A percentile compares a stretch with the other conserved stretches of the same genome.
Conservation (phyloP, 2,113 vertebrate species). For the Tachycineta bicolor region DNA sequence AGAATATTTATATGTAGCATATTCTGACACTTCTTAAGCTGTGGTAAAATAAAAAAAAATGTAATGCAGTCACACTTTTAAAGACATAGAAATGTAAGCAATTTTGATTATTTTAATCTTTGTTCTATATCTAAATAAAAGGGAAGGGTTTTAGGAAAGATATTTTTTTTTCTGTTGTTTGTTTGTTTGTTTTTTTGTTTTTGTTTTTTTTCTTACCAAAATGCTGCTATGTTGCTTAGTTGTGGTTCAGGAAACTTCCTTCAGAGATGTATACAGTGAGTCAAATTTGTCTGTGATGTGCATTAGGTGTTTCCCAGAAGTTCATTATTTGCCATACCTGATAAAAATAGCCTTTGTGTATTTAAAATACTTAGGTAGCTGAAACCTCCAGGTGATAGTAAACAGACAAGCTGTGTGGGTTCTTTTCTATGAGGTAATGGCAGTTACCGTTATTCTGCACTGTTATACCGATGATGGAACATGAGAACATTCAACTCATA, state of each 20-base stretch:
- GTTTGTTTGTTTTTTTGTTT: too few species aligned
- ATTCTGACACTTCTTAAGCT: not conserved
- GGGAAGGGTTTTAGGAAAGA: not conserved
- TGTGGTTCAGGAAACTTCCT: not conserved
- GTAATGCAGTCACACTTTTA: not conserved
- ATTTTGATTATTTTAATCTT: not conserved
- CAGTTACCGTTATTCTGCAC: not conserved
- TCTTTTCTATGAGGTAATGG: not conserved
- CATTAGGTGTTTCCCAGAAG: not conserved
- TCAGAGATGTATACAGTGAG: not conserved
- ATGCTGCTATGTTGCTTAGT: not conserved
- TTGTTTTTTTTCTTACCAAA: not conserved
- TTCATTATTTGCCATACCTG: not conserved
- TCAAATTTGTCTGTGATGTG: not conserved
- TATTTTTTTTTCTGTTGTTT: too few species aligned
- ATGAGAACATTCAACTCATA: not conserved
- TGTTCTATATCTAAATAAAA: not conserved
- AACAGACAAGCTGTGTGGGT: not conserved
- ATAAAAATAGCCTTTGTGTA: not conserved
- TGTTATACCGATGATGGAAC: not conserved
- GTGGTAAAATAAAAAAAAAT: not conserved
- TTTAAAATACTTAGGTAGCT: not conserved
- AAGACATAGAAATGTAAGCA: not conserved
- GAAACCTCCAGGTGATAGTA: not conserved
- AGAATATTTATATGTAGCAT: not conserved